These are phyloP conservation scores for Grus americana DNA, from an alignment of 2,113 vertebrate genomes.

Conservation along the genomic window DNA sequence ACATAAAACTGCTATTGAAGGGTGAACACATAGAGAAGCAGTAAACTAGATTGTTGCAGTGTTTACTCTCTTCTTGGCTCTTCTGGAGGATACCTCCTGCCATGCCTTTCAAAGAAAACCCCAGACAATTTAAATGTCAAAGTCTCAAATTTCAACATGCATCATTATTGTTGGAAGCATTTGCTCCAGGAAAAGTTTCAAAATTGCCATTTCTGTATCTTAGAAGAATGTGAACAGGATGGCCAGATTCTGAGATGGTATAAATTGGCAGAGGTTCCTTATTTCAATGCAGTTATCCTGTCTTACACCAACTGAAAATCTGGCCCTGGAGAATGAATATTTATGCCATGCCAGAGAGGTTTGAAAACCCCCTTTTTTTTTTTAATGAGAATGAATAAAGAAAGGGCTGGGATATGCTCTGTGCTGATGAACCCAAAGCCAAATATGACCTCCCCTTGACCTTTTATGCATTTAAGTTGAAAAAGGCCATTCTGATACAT, in stretches of 20 bases:
- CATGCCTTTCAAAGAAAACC: slow-evolving; percentile 47
- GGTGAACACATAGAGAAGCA: neutral
- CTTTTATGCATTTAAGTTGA: slow-evolving; percentile 64
- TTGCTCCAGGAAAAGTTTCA: slow-evolving; percentile 52
- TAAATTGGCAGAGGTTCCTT: slow-evolving; percentile 19
- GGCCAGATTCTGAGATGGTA: slow-evolving; percentile 46
- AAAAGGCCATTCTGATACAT: slow-evolving; percentile 67
- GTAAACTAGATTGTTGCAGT: slow-evolving; percentile 29
- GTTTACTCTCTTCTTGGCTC: slow-evolving; percentile 36
- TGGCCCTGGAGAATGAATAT: slow-evolving; percentile 46
- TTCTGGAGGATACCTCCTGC: slow-evolving; percentile 39
- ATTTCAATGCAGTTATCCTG: neutral
- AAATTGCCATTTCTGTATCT: slow-evolving; percentile 26
- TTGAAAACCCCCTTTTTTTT: neutral
- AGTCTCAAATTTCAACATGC: slow-evolving; percentile 43
- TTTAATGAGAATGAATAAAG: slow-evolving; percentile 55
- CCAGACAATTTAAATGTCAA: slow-evolving; percentile 52
- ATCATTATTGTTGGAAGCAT: slow-evolving; percentile 48
- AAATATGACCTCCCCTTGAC: slow-evolving; percentile 64
- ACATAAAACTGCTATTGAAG: slow-evolving; percentile 19
- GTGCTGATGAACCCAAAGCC: slow-evolving; percentile 63
- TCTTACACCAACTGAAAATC: slow-evolving; percentile 54
- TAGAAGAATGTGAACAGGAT: slow-evolving; percentile 8
- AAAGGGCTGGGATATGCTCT: slow-evolving; percentile 46
- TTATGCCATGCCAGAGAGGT: slow-evolving; percentile 36